Evolutionary conservation across 1,140 invertebrate species (phyloP), one percentile per base, ranked within the genome.

Genomic region (Campoletis sonorensis): DNA sequence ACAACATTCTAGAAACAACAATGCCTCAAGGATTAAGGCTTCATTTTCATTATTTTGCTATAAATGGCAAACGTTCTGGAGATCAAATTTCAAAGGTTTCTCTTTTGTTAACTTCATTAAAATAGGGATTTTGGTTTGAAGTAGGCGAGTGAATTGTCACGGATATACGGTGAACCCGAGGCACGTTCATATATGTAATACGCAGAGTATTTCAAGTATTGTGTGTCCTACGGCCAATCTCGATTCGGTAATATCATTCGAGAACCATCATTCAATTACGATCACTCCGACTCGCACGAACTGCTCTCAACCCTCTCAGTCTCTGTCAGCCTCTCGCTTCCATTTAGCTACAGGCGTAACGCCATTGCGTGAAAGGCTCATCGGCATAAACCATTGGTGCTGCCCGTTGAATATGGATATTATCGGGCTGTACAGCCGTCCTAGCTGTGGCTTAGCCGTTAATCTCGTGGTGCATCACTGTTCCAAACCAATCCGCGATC

Each of bases 181-280:
- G 77, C 61, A n/a, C 23, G 27, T 27, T 51, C 71, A 61, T 76
- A 21, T 23, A 27, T 54, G 26, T 23, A 23, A 23, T 49, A 16
- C 40, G 58, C 80, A 16, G n/a, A 64, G 61, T 64, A 73, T 77
- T 33, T 10, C 67, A 58, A 51, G 54, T 54, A 61, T 26, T 26
- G 21, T 79, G 80, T 51, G 75, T 81, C 73, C 80, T 58, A 75
- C 58, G 77, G 80, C 37, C 83, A 87, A 89, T 90, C 84, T 88
- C 82, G 83, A 82, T 84, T 76, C 84, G 86, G 85, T 89, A 88
- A 89, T 87, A 89, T 88, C 86, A 87, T 88, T 87, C 84, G 83
- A 81, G 78, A 82, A 84, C 83, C 85, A 88, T 89, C 87, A 88
- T 90, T 89, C 88, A 90, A 90, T 90, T 90, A 88, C 83, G 71